Evolutionary conservation across 1,140 invertebrate species (phyloP).

Genomic region (Mya arenaria): DNA sequence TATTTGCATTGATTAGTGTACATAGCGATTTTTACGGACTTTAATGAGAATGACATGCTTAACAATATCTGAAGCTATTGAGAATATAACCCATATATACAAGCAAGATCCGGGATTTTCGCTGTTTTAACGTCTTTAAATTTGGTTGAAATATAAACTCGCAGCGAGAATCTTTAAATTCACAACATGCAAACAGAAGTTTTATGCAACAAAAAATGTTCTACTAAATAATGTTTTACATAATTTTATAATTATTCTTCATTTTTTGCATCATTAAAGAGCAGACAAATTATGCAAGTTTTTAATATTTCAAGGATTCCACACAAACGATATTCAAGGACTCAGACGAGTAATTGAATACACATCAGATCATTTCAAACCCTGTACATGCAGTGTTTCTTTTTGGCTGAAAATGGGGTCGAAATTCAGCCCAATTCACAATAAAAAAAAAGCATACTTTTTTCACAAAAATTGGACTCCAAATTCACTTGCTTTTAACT

Average conservation of each 20-base stretch:
- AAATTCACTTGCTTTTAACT: neutral
- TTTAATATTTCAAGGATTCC: no score
- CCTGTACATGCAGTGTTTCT: neutral
- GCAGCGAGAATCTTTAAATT: no score
- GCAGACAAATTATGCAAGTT: no score
- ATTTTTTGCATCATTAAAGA: no score
- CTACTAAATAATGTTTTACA: no score
- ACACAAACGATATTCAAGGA: no score
- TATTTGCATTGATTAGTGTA: slow-evolving; percentile 3
- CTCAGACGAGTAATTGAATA: no score
- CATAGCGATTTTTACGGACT: neutral
- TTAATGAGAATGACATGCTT: neutral
- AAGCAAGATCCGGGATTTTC: neutral
- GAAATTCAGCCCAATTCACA: neutral
- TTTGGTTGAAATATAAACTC: neutral
- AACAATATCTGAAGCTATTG: neutral
- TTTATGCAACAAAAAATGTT: no score
- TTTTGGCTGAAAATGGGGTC: neutral
- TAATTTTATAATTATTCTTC: no score
- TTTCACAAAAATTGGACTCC: neutral
- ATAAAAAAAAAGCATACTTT: neutral
- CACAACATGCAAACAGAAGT: no score
- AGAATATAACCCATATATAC: neutral
- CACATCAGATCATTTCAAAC: no score
- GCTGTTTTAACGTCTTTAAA: neutral